Evolutionary conservation across 2,113 vertebrate genomes (phyloP).

Genomic region (Okapia johnstoni): DNA sequence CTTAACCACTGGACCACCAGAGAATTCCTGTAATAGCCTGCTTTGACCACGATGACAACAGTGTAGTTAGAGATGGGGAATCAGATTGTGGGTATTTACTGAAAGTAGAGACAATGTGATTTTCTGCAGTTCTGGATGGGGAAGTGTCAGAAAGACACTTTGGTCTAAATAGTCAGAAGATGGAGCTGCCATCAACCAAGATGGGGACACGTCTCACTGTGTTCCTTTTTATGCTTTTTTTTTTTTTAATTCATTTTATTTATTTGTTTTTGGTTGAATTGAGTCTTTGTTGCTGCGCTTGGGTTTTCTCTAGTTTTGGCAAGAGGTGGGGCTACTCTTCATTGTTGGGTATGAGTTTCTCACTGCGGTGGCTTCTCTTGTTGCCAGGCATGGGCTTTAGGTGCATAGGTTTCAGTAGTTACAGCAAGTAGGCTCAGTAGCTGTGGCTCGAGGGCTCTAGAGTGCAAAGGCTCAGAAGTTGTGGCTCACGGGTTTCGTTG

Average conservation of each 20-base stretch:
- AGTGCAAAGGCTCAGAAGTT: neutral
- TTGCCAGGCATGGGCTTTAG: neutral
- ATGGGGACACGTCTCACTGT: neutral
- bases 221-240: neutral
- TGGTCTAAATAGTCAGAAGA: neutral
- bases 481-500: neutral
- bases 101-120: neutral
- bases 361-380: neutral
- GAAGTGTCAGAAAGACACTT: neutral
- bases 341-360: neutral
- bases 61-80: neutral
- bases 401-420: neutral
- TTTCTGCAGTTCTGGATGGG: neutral
- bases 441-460: neutral
- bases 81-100: neutral
- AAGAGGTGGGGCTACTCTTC: neutral
- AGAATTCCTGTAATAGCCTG: neutral
- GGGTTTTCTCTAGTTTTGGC: neutral
- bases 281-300: neutral
- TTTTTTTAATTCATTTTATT: neutral
- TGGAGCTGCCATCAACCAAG: neutral
- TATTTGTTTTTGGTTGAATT: neutral
- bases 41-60: neutral
- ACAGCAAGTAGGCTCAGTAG: neutral
- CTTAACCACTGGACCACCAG: neutral